Base-by-base conservation (phyloP, 2,113 vertebrate genomes). In the Pomatostomus ruficeps region DNA sequence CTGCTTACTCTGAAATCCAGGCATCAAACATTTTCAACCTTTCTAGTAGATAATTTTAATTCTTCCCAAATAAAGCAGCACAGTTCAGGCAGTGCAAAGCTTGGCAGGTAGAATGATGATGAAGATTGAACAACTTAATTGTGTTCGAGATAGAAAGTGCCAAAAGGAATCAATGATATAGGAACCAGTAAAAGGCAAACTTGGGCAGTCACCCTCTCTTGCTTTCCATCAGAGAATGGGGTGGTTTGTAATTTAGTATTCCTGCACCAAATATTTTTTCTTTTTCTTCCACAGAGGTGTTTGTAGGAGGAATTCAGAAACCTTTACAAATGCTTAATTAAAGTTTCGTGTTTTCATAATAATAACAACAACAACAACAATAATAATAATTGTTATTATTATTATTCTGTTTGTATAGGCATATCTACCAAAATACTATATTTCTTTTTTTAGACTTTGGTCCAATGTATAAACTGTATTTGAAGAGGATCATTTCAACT, bases 121-220 rank as follows among this genome's bases (percentile, higher is more conserved):
- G 93, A 93, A 91, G 95, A 94, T 7, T 82, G 65, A 96, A 57
- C 55, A 92, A 73, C 46, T 91, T 76, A 87, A 89, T 93, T 87
- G 82, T 85, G 8, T 87, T 93, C 78, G 68, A 66, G 92, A 75
- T 94, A 85, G 94, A 93, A 95, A 91, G n/a, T 91, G 74, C 71
- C 86, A 81, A 88, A 95, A 94, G 18, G 62, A 95, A 85, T 91
- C 95, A 74, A 19, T 87, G 46, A 61, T 81, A 72, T 11, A 61
- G 79, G 35, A 93, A 24, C n/a, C 79, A 87, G 52, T 81, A 73
- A 94, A 59, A 74, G 76, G 51, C 40, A 65, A 74, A n/a, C 15
- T 62, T 10, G 3, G 40, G n/a, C 52, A 66, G 43, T 86, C 72
- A 59, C 38, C 15, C 33, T 71, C 54, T 73, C 57, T 63, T 4